Base-by-base conservation (phyloP, 2,888 invertebrate genomes). In the Aromia moschata region DNA sequence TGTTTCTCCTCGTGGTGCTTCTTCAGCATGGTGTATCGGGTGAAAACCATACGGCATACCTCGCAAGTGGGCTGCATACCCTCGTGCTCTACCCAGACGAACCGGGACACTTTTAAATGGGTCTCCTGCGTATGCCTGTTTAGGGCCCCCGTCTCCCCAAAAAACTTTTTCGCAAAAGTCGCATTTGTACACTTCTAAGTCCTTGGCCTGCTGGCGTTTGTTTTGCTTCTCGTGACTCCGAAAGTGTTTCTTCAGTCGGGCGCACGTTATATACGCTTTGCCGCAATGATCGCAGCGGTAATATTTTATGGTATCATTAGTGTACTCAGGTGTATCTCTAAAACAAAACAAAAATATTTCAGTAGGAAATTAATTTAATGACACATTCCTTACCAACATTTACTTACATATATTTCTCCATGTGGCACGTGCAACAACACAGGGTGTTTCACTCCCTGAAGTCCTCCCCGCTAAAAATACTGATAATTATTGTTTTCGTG, bases 131-230 rank as follows among this genome's bases (percentile, higher is more conserved):
- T 75, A 58, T 85, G 84, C 0, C 81, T 74, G 10, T 79, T 80
- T 7, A 84, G 66, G 58, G 83, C 82, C 64, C 84, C 83, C 10
- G 70, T 72, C 40, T 71, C 70, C 17, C 81, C 81, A 56, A 83
- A 83, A 5, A 5, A 80, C 79, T 59, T 83, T 83, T 64, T 80
- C 79, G 66, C 83, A 84, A 10, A 82, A 79, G 53, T 83, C 82
- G 69, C 64, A 64, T 14, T 30, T 47, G 40, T 70, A 74, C n/a
- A 45, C 31, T 18, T 43, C 53, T 1, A 44, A 40, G 31, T 59
- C 38, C 11, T 53, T 59, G 25, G 51, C 53, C 11, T 38, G 46
- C 44, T 37, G 31, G 16, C 45, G 53, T 20, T 44, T 49, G 10
- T 25, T 30, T 15, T 37, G 46, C n/a, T 38, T 45, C 11, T 58